phyloP scores from a whole-genome alignment of 2,113 vertebrate genomes.

The Semnornis frantzii region DNA sequence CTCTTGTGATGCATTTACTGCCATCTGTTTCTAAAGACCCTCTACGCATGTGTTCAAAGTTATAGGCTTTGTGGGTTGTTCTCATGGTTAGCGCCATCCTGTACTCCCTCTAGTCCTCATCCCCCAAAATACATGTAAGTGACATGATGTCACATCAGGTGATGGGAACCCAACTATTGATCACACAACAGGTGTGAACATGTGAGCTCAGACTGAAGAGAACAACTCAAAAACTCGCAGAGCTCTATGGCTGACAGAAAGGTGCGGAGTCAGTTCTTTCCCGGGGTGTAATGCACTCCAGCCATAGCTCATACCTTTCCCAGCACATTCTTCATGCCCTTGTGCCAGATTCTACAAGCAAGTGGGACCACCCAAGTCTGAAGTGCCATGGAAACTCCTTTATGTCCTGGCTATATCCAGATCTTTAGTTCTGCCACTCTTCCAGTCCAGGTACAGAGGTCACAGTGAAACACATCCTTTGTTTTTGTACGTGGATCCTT shows the following conservation, averaged over 20 bases:
- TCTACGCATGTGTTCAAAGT: background rate
- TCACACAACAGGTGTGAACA: background rate
- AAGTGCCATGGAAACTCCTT: background rate
- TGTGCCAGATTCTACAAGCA: background rate
- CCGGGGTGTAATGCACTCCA: background rate
- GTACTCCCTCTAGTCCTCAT: background rate
- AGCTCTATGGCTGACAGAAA: background rate
- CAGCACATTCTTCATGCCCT: background rate
- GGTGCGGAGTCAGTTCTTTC: background rate
- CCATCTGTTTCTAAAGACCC: background rate
- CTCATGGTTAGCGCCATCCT: background rate
- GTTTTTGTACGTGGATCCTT: background rate
- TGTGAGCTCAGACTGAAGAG: background rate
- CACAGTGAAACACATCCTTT: background rate
- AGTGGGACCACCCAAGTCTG: background rate
- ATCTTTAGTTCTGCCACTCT: background rate
- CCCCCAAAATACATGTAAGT: background rate
- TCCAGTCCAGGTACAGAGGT: background rate
- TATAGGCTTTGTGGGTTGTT: background rate
- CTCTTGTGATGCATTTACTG: background rate
- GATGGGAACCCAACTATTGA: background rate
- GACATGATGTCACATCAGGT: background rate
- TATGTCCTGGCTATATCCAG: background rate
- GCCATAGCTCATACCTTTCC: background rate
- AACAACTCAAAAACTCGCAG: background rate